A percentile compares a stretch with the other conserved stretches of the same genome.
phyloP scores from a whole-genome alignment of 2,888 invertebrate species.

The Melinaea marsaeus region DNA sequence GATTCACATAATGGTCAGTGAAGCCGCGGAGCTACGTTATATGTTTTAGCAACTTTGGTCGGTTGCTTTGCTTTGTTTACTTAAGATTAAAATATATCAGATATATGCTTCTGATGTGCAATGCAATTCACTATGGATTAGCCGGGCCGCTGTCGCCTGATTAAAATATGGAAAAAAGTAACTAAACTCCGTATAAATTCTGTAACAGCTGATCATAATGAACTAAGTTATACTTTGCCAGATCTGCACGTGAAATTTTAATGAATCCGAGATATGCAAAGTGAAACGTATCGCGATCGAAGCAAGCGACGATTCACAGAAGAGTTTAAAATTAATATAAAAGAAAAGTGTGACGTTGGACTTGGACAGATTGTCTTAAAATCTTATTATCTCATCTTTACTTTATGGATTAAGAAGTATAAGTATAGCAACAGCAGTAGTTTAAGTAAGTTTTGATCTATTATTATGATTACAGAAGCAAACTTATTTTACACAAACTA shows the following conservation, averaged over 20 bases:
- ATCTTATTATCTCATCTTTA: no score
- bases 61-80: neutral
- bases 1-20: constrained; percentile 31
- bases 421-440: no score
- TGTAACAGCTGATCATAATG: neutral
- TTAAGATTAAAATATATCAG: no score
- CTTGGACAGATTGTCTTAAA: no score
- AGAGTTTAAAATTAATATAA: neutral
- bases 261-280: neutral
- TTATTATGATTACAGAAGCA: no score
- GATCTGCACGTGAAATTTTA: constrained; percentile 2
- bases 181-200: neutral
- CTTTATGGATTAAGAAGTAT: no score
- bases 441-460: no score
- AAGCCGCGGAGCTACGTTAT: neutral
- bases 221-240: neutral
- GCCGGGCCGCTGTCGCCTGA: no score
- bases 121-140: neutral
- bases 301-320: neutral
- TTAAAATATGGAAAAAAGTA: no score
- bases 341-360: neutral
- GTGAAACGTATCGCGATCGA: neutral
- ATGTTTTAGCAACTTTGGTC: no score
- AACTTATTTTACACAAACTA: no score
- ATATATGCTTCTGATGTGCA: constrained; percentile 12